Conservation (phyloP, 2,888 invertebrate genomes). For the Pseudococcus longispinus region DNA sequence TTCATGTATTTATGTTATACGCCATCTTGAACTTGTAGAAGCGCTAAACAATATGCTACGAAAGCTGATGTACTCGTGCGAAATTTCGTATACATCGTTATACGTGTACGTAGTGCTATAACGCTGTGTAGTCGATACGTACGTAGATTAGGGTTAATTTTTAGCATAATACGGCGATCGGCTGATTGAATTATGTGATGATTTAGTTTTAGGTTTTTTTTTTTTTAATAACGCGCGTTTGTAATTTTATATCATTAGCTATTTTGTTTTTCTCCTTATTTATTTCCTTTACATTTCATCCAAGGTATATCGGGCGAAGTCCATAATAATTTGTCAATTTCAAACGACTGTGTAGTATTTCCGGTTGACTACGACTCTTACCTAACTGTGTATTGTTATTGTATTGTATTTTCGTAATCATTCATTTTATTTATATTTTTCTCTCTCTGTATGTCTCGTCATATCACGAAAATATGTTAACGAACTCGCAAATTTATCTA, state of each 20-base stretch:
- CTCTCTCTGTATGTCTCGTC: neutral
- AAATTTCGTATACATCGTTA: neutral
- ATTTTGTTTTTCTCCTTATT: neutral
- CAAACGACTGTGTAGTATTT: neutral
- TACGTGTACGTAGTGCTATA: neutral
- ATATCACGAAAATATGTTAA: conserved; percentile 22
- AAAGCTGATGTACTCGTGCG: neutral
- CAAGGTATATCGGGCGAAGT: neutral
- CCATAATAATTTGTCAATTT: conserved; percentile 26
- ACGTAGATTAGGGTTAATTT: neutral
- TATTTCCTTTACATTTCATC: neutral
- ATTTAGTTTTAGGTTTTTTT: neutral
- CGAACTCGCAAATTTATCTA: neutral
- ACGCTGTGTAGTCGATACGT: neutral
- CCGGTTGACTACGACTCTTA: neutral
- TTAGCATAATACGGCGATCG: neutral
- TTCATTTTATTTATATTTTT: neutral
- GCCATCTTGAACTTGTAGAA: neutral
- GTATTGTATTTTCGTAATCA: neutral
- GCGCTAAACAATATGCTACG: neutral
- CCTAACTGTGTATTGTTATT: neutral
- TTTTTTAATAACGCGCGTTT: neutral
- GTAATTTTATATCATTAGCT: neutral
- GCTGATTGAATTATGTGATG: neutral
- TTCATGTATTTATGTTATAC: neutral